Conservation (phyloP, 92 coral and sea anemone genomes). For the Zoanthus sansibaricus region DNA sequence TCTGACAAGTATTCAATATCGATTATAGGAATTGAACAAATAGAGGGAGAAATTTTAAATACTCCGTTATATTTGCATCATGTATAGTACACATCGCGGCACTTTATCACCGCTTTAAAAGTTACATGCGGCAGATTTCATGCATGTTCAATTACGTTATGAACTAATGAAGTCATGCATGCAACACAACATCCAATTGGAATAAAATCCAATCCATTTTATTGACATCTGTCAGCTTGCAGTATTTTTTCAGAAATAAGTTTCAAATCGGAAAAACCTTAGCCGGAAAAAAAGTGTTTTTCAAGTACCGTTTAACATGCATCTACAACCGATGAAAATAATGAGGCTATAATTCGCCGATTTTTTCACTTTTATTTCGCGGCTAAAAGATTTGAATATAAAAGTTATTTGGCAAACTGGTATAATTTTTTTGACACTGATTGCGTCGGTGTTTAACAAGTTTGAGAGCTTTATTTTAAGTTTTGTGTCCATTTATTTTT, state of each 20-base stretch:
- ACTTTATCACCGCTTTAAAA: background rate
- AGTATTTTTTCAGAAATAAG: background rate
- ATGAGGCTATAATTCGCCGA: background rate
- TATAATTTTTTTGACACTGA: too few relatives aligned
- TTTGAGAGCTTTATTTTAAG: too few relatives aligned
- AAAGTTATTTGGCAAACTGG: too few relatives aligned
- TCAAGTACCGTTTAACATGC: background rate
- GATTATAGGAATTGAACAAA: too few relatives aligned
- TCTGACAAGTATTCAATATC: too few relatives aligned
- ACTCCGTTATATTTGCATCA: background rate
- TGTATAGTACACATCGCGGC: conserved; percentile 9
- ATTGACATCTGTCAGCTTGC: conserved; percentile 35
- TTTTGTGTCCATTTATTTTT: too few relatives aligned
- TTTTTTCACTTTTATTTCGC: background rate
- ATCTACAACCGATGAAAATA: background rate
- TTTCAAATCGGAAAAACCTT: background rate
- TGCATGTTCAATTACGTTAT: background rate
- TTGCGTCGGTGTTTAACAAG: too few relatives aligned
- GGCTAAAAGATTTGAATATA: background rate
- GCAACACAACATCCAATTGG: conserved; percentile 12
- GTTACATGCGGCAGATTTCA: background rate
- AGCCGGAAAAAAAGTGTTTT: background rate
- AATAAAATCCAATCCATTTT: background rate
- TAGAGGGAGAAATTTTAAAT: too few relatives aligned
- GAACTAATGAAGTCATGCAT: background rate